Base-by-base conservation (phyloP, 2,113 vertebrate genomes). In the Microtus pennsylvanicus region DNA sequence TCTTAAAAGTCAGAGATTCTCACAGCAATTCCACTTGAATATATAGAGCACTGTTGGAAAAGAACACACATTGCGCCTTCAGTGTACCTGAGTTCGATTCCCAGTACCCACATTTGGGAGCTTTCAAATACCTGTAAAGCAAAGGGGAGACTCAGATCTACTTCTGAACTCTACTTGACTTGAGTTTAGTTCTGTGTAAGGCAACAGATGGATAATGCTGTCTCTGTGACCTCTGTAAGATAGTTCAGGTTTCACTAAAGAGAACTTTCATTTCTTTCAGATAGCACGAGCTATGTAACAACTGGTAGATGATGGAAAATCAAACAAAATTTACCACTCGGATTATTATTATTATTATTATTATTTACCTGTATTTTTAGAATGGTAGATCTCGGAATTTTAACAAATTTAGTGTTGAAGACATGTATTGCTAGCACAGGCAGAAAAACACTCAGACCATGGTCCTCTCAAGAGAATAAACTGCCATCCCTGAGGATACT, bases 1-100 rank as follows among this genome's bases (percentile, higher is more conserved):
- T 94, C 95, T 96, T 94, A 0, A 93, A 38, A 81, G 65, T n/a
- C 87, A 74, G 76, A 94, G 90, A 94, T 74, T 97, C 70, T 74
- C 35, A 74, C 38, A 38, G 70, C 19, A 74, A 74, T n/a, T 38
- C 0, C 19, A 74, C 12, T 22, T 38, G n/a, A 74, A 74, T 75
- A 45, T 5, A 4, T 42, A 42, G 4, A 75, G 38, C 22, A 26
- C 4, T 75, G 24, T 26, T 75, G 35, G 19, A n/a, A 72, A 42
- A 75, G 21, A 42, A 22, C 72, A 75, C 0, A 38, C 35, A 72
- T 38, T 72, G 35, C 7, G 19, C 70, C 35, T 72, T 10, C n/a
- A 42, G 7, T 38, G 3, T 21, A 42, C 8, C 19, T 38, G 28
- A 74, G 21, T 74, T 74, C 9, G 5, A 24, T 24, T 42, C n/a